These are phyloP conservation scores for Pelmatolapia mariae DNA, from an alignment of 2,113 vertebrate species.

Conservation along the genomic window DNA sequence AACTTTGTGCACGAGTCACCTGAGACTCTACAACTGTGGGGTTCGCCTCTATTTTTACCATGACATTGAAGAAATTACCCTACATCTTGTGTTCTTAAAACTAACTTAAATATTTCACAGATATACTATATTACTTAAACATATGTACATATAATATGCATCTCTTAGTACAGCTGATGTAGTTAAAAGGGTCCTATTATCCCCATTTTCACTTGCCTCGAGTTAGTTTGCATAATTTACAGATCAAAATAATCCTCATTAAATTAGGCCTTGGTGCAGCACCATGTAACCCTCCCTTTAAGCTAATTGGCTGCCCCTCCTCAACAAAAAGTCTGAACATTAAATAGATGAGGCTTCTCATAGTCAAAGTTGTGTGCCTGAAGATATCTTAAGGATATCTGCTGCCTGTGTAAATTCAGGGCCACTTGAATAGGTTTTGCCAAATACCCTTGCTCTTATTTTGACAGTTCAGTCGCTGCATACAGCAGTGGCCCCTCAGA, in stretches of 20 bases:
- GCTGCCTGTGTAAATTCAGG: background rate
- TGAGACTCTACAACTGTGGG: background rate
- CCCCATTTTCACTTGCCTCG: background rate
- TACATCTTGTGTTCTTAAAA: background rate
- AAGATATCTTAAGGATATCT: background rate
- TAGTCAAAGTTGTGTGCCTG: background rate
- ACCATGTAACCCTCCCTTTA: background rate
- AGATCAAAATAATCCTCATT: background rate
- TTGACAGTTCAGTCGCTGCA: background rate
- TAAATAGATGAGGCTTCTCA: background rate
- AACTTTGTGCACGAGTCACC: background rate
- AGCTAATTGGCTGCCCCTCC: background rate
- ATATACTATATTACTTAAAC: background rate
- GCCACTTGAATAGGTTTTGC: background rate
- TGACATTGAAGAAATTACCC: background rate
- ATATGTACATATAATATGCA: background rate
- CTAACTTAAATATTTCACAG: background rate
- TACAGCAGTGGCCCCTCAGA: background rate
- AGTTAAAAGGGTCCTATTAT: background rate
- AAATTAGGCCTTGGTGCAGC: background rate
- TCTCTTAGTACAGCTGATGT: background rate
- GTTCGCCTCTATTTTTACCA: background rate
- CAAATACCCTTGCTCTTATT: background rate
- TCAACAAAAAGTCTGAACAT: background rate
- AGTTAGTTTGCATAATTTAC: background rate